Conservation (phyloP, 2,888 invertebrate genomes). For the Malthinus seriepunctatus region DNA sequence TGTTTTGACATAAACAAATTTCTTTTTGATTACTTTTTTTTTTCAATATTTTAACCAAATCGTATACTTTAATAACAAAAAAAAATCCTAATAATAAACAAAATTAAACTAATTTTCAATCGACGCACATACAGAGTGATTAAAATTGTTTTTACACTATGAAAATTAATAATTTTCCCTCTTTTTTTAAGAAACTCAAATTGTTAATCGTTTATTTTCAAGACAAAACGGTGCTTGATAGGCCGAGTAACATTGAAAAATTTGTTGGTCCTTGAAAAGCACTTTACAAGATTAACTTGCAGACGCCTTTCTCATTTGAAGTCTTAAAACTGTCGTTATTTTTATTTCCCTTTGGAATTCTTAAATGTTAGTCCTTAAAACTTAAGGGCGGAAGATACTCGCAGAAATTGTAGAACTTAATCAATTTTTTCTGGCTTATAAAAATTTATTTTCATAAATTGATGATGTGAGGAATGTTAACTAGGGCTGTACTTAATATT, state of each 20-base stretch:
- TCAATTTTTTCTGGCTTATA: too few relatives aligned
- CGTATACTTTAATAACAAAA: too few relatives aligned
- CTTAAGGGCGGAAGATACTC: too few relatives aligned
- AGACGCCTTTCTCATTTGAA: constrained; percentile 23
- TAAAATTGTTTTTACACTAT: too few relatives aligned
- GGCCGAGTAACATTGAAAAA: constrained; percentile 26
- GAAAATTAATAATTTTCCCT: too few relatives aligned
- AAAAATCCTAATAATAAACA: too few relatives aligned
- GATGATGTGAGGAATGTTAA: too few relatives aligned
- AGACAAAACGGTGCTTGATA: constrained; percentile 20
- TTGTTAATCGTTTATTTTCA: constrained; percentile 17
- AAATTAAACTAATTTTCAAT: too few relatives aligned
- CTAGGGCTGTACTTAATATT: too few relatives aligned
- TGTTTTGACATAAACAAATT: constrained; percentile 20
- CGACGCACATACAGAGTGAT: too few relatives aligned
- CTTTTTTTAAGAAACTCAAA: not conserved
- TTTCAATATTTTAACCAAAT: not conserved
- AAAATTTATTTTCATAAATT: too few relatives aligned
- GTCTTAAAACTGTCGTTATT: constrained; percentile 25
- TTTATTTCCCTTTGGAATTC: constrained; percentile 23
- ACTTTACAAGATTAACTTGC: constrained; percentile 27
- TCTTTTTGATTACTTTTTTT: constrained; percentile 10
- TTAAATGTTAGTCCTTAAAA: constrained; percentile 5
- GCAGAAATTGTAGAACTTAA: too few relatives aligned
- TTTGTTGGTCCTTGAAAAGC: constrained; percentile 22